Evolutionary conservation across 2,797 vertebrate species (phyloP).

Genomic region (Dromococcyx pavoninus): DNA sequence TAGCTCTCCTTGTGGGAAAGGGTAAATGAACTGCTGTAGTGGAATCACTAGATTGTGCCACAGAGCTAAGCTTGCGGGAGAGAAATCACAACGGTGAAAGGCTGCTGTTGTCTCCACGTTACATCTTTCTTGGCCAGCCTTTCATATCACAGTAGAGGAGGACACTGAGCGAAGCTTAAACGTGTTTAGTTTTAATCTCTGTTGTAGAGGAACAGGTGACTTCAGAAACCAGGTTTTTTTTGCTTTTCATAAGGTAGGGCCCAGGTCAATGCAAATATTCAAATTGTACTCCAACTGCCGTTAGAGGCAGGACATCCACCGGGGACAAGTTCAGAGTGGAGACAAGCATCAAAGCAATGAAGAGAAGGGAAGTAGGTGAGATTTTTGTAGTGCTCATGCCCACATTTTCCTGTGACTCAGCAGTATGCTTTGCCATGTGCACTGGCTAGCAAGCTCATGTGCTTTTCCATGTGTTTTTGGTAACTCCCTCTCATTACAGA

Average conservation of each 20-base stretch:
- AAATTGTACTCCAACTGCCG: background rate
- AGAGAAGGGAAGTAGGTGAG: background rate
- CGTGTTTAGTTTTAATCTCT: background rate
- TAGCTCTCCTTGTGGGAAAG: background rate
- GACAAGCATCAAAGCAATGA: background rate
- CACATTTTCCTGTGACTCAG: background rate
- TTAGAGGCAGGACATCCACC: background rate
- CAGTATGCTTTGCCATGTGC: fast-evolving
- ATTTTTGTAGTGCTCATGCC: background rate
- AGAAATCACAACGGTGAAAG: background rate
- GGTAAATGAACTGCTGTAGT: fast-evolving
- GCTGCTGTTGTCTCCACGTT: fast-evolving
- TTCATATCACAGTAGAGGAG: background rate
- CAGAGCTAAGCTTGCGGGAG: background rate
- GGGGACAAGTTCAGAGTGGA: background rate
- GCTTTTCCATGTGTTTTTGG: background rate
- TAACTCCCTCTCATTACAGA: background rate
- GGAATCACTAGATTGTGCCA: fast-evolving
- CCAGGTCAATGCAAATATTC: background rate
- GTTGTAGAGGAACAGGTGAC: background rate
- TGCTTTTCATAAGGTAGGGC: background rate
- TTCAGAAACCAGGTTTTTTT: background rate
- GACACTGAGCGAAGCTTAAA: background rate
- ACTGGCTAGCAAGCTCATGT: fast-evolving
- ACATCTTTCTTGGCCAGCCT: background rate